Evolutionary conservation across 2,888 invertebrate species (phyloP), one percentile per base, ranked within the genome.

Genomic region (Macrophya annulata): DNA sequence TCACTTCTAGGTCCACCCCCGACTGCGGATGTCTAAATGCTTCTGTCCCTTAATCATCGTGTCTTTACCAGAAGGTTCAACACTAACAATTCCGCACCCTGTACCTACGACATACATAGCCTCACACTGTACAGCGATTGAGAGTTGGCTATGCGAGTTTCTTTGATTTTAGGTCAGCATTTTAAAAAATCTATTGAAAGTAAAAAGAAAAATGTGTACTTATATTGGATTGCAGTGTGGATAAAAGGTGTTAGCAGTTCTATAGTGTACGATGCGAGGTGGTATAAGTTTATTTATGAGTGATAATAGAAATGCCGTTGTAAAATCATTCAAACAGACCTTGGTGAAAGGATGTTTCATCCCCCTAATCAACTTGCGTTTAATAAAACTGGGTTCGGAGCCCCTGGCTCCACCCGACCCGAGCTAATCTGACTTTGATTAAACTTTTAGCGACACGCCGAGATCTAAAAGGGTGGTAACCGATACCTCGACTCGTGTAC

Each of bases 381-480:
- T 91, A 91, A 91, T 91, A 91, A 91, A 91, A 91, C 89, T 90
- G 86, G 88, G 68, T 40, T 62, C 87, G 85, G 85, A 85, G 79
- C 85, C 85, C 79, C 84, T 76, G 84, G 87, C 85, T 85, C 72
- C 86, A 59, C 74, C 82, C n/a, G 55, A 84, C 85, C 74, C 72
- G 89, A 82, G 92, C 93, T 93, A 93, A 93, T 93, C 93, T 93
- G 92, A 92, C 92, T 93, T 93, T 92, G 93, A 93, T 93, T 93
- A 93, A 93, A 92, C 91, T 93, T 93, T 93, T 91, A 92, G 91
- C 92, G 92, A 92, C 91, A 91, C 90, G 83, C 68, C 83, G 83
- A 83, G 40, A 48, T 83, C 91, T 89, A 91, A 92, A 91, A 89
- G 91, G 91, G 90, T 89, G 88, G 87, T 86, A 86, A 84, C 88